Evolutionary conservation across 2,888 invertebrate species (phyloP), one percentile per base, ranked within the genome.

Genomic region (Pyralis farinalis): DNA sequence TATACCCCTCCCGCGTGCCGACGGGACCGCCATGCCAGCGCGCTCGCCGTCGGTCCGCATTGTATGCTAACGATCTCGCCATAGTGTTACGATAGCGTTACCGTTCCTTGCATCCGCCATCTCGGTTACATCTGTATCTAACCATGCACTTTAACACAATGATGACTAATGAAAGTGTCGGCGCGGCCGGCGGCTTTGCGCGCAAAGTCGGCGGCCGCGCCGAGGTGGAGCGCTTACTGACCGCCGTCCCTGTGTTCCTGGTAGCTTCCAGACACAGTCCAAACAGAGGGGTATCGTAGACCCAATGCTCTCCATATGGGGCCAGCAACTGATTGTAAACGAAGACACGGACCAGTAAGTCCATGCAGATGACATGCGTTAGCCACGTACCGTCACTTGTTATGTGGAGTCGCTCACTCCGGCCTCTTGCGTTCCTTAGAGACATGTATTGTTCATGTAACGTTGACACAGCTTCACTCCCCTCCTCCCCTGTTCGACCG

Each of bases 301-400:
- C 93, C 97, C 97, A 92, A 97, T 97, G 96, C 96, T 97, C 92
- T 96, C 96, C 91, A 97, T 97, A 92, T 97, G 97, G 97, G 97
- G 97, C 91, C 97, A 97, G 92, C 97, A 97, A 94, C 95, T 97
- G 93, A 96, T 97, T 92, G 96, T 97, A 91, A 96, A 96, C 94
- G 97, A 97, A 94, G 97, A 97, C 92, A 96, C 96, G 85, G 95
- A 96, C 92, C 96, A 96, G 97, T 97, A 96, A 96, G 96, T 96
- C 64, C 70, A 73, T 62, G 66, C 56, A 16, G 65, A 66, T 65
- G 78, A 78, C 73, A 58, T 71, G 73, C 73, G 63, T 62, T 63
- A 61, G 69, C 63, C 71, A 69, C 69, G 67, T 69, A 60, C 65
- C 65, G 63, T 64, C 64, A 58, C 49, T 38, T 61, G 67, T 65